Base-by-base conservation (phyloP, 2,888 invertebrate genomes). In the Troides oblongomaculatus region DNA sequence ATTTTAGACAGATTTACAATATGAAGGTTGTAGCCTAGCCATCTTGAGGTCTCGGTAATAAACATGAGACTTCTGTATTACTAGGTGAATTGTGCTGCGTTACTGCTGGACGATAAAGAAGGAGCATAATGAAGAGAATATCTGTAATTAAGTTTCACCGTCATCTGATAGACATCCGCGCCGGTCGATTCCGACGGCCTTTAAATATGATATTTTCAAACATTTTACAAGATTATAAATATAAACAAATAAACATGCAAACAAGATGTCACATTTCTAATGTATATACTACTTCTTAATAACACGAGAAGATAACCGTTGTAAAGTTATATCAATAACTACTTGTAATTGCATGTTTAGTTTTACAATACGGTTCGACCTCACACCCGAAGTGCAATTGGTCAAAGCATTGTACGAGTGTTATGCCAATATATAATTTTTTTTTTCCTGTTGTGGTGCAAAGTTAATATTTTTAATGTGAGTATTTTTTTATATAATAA, bases 261-360 rank as follows among this genome's bases (percentile, higher is more conserved):
- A 58, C 23, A 58, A 10, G 12, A 46, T 7, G 23, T 12, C 23
- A 23, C 57, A 1, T 23, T 23, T 58, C n/a, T 1, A 23, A 18
- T 23, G 8, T 58, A 23, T 23, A 58, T 23, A 25, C 2, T 10
- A 58, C 57, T 58, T 58, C 57, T 60, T 60, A 25, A 59, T 23
- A 23, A 36, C 46, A 36, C 30, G 25, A 7, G 6, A 60, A 36
- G 60, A 60, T 60, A 60, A 60, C 18, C 1, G 30, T 59, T 36
- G 36, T n/a, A 60, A 14, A 60, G 60, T 60, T 36, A 46, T 46
- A 36, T 64, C 57, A 64, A 57, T 64, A 63, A 50, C 58, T 63
- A 63, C 58, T 46, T 63, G 63, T 63, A 21, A 59, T 50, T 50
- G 63, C 58, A 36, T 36, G 23, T 18, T 59, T 62, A 50, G 50